phyloP scores from a whole-genome alignment of 2,888 invertebrate species.

The Aphelenchoides bicaudatus region DNA sequence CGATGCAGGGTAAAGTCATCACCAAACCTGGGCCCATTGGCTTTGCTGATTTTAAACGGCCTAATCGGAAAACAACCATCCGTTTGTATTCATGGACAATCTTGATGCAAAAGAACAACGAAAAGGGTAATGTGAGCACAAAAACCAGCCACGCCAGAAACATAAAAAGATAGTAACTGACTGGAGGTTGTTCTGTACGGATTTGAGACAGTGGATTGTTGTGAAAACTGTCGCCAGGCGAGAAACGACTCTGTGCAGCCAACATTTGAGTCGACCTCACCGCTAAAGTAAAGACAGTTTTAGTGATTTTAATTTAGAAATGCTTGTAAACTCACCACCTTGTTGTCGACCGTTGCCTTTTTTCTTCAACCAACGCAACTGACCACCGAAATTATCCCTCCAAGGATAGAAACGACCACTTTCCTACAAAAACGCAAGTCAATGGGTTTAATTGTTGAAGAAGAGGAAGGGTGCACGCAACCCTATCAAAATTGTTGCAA shows the following conservation, averaged over 20 bases:
- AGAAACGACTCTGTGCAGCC: not conserved
- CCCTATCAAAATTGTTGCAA: too few species aligned
- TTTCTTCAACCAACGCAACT: too few species aligned
- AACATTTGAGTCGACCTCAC: too few species aligned
- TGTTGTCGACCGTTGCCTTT: too few species aligned
- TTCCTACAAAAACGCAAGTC: too few species aligned
- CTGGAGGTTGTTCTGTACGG: not conserved
- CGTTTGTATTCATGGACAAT: constrained; percentile 61
- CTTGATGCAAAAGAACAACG: constrained; percentile 55
- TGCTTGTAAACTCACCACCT: too few species aligned
- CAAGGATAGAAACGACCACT: too few species aligned
- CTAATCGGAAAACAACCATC: constrained; percentile 60
- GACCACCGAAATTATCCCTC: too few species aligned
- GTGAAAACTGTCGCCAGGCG: constrained; percentile 6
- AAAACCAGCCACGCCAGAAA: constrained; percentile 46
- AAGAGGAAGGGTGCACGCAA: too few species aligned
- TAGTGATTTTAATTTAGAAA: too few species aligned
- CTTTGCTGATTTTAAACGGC: constrained; percentile 44
- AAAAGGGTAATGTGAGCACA: constrained; percentile 58
- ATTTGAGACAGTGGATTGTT: constrained; percentile 15
- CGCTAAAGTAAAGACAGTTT: too few species aligned
- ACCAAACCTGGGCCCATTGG: constrained; percentile 57
- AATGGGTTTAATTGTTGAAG: too few species aligned
- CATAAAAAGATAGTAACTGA: constrained; percentile 32
- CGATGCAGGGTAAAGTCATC: constrained; percentile 55